Conservation (phyloP, 2,797 vertebrate genomes). For the Ptychobarbus kaznakovi region DNA sequence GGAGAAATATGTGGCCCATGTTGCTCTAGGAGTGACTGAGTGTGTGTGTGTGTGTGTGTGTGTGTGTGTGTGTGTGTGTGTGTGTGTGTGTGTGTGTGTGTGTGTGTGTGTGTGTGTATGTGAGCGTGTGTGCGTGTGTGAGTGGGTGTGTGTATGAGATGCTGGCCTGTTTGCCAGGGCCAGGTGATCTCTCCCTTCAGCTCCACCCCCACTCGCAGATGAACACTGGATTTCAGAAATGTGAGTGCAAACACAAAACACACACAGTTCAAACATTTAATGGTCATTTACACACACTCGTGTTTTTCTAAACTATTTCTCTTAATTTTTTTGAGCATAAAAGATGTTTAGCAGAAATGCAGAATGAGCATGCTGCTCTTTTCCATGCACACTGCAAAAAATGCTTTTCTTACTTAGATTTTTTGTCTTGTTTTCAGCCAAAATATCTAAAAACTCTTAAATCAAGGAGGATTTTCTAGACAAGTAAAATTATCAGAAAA, state of each 20-base stretch:
- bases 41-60: constrained; percentile 80
- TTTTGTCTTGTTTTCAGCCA: too few relatives aligned
- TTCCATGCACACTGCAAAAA: background rate
- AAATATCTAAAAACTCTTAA: too few relatives aligned
- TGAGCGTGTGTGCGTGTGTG: constrained; percentile 85
- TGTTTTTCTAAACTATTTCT: background rate
- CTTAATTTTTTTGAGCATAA: background rate
- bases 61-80: constrained; percentile 80
- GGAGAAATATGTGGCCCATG: constrained; percentile 90
- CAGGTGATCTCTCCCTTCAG: constrained; percentile 97
- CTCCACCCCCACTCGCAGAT: constrained; percentile 99
- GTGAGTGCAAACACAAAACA: constrained; percentile 80
- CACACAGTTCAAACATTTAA: background rate
- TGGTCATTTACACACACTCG: background rate
- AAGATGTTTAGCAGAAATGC: background rate
- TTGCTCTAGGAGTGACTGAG: constrained; percentile 90
- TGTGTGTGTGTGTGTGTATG: constrained; percentile 83
- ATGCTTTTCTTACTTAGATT: too few relatives aligned
- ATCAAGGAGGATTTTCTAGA: too few relatives aligned
- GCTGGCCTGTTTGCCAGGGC: constrained; percentile 98
- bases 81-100: constrained; percentile 80
- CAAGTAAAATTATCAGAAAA: too few relatives aligned
- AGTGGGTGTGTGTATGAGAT: constrained; percentile 89
- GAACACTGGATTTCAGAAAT: constrained; percentile 99
- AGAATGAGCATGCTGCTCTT: background rate